Evolutionary conservation across 2,113 vertebrate genomes (phyloP).

Genomic region (Vimba vimba): DNA sequence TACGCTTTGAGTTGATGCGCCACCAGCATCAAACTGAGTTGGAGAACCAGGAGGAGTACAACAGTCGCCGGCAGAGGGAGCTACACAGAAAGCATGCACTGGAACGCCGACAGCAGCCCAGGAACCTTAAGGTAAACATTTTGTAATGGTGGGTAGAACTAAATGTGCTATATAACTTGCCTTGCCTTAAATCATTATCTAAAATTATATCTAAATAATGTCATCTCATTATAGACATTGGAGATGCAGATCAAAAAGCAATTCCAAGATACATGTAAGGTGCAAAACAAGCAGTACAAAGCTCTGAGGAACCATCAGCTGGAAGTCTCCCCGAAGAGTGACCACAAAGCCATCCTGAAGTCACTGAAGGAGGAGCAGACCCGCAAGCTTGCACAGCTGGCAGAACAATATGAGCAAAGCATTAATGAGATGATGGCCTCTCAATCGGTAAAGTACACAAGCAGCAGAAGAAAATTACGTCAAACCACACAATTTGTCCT

Average conservation of each 20-base stretch:
- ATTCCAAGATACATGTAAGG: constrained; percentile 99
- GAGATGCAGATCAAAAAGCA: constrained; percentile 99
- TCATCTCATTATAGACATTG: constrained; percentile 81
- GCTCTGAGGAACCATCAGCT: constrained; percentile 99
- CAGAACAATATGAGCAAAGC: constrained; percentile 98
- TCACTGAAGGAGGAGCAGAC: constrained; percentile 99
- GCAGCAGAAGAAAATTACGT: constrained; percentile 32
- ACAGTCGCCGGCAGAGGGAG: constrained; percentile 94
- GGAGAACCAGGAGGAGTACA: constrained; percentile 99
- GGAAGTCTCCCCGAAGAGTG: constrained; percentile 97
- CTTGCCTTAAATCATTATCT: neutral
- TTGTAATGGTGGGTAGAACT: neutral
- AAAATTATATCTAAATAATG: neutral
- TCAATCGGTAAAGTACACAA: constrained; percentile 83
- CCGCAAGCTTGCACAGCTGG: constrained; percentile 95
- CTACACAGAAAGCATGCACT: constrained; percentile 98
- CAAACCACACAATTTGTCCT: neutral
- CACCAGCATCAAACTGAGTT: constrained; percentile 99
- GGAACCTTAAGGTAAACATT: constrained; percentile 89
- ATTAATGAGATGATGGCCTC: constrained; percentile 99
- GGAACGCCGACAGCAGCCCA: constrained; percentile 98
- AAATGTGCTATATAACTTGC: too few relatives aligned
- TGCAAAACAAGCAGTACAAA: constrained; percentile 99
- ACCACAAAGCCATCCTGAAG: constrained; percentile 98
- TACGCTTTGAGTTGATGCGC: constrained; percentile 97